Evolutionary conservation across 2,113 vertebrate species (phyloP), one percentile per base, ranked within the genome.

Genomic region (Erythrocercus mccallii): DNA sequence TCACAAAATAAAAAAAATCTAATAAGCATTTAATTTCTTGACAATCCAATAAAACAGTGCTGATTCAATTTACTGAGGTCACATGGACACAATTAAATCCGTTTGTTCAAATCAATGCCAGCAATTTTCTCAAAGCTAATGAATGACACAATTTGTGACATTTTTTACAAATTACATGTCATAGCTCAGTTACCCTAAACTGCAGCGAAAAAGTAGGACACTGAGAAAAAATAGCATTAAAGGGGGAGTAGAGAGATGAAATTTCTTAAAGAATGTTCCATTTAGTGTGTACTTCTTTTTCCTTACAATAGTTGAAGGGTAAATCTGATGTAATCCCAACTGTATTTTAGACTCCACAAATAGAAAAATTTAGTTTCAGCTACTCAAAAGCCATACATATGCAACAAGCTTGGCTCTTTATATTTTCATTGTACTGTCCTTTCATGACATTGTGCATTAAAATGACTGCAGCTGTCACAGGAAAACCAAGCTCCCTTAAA

Each of bases 321-420:
- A 97, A 97, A 94, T 95, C 94, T 97, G 90, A 95, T 90, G 71
- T 69, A 97, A 95, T 96, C 94, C 91, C 91, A 96, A 91, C 51
- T 94, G 84, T 87, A 96, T 94, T 97, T 97, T 94, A 97, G 73
- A 97, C 44, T 97, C 90, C 58, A 94, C 70, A 97, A 82, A 96
- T 93, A 2, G n/a, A 94, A 25, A 96, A 97, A 97, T 96, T 94
- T 97, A 94, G 87, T 86, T 82, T 82, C 74, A 94, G 61, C 92
- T 97, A 93, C 76, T 97, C 95, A 97, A 80, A 94, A 51, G 69
- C 57, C 74, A 97, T 97, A 96, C 94, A 97, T 97, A 97, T 97
- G 95, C 92, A 98, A 96, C n/a, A 94, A 95, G 51, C 81, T 94
- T 77, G 90, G 92, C 71, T 95, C 96, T 96, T 96, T 96, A 87